Percentiles rank a stretch among this genome's conserved stretches.
phyloP scores from a whole-genome alignment of 2,797 vertebrate species.

The Leptodactylus fallax region DNA sequence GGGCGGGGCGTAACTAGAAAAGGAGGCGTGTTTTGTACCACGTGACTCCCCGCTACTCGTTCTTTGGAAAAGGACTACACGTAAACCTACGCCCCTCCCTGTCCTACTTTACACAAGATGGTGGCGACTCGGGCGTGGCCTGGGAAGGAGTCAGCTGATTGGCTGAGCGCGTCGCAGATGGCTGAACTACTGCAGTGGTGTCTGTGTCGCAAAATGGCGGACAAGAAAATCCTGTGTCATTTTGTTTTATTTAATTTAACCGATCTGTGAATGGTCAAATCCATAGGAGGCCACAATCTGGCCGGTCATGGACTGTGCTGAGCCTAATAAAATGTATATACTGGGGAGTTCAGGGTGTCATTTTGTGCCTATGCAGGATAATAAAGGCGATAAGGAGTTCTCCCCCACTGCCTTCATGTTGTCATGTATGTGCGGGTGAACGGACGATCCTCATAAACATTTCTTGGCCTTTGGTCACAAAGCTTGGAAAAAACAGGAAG shows the following conservation, averaged over 20 bases:
- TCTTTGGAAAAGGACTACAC: background rate
- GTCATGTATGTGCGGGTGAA: too few relatives aligned
- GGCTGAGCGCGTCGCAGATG: background rate
- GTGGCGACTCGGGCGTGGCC: slow-evolving; percentile 53
- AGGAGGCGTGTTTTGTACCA: background rate
- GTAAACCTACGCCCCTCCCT: background rate
- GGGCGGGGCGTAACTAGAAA: slow-evolving; percentile 1
- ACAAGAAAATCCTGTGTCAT: background rate
- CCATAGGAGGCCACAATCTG: too few relatives aligned
- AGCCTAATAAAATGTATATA: too few relatives aligned
- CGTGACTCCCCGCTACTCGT: background rate
- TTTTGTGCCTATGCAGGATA: too few relatives aligned
- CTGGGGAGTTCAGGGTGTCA: too few relatives aligned
- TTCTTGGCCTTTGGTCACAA: too few relatives aligned
- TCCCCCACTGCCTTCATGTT: too few relatives aligned
- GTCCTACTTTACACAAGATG: slow-evolving; percentile 63
- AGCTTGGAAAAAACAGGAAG: too few relatives aligned
- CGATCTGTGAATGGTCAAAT: too few relatives aligned
- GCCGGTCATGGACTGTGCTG: too few relatives aligned
- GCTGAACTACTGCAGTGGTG: background rate
- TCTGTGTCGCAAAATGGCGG: slow-evolving; percentile 11
- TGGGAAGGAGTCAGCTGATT: background rate
- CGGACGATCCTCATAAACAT: too few relatives aligned
- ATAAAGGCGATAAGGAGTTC: too few relatives aligned
- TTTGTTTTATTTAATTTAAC: background rate